These are phyloP conservation scores for Mesorhabditis belari DNA, from an alignment of 2,888 invertebrate genomes.

Conservation along the genomic window DNA sequence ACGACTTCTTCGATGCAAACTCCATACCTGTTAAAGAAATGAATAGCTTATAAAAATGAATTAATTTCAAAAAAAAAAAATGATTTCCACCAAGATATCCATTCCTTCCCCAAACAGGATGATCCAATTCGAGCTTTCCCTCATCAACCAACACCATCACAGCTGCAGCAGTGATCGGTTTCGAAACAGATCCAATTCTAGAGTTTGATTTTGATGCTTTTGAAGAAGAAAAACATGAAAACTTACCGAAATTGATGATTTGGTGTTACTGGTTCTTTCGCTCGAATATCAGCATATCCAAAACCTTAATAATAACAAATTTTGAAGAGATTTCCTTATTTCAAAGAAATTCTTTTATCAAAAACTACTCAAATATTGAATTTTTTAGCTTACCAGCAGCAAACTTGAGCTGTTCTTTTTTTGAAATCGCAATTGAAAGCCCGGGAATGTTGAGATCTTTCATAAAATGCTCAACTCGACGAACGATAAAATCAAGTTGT, in stretches of 20 bases:
- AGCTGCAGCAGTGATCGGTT: conserved; percentile 50
- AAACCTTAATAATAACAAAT: conserved; percentile 38
- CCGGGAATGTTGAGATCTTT: conserved; percentile 50
- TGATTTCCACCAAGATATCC: conserved; percentile 20
- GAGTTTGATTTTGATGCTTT: neutral
- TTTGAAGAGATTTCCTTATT: neutral
- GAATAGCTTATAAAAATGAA: neutral
- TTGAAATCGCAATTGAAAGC: conserved; percentile 50
- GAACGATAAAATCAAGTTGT: conserved; percentile 42
- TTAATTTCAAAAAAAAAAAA: neutral
- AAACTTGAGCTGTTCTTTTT: conserved; percentile 49
- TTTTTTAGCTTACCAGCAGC: conserved; percentile 45
- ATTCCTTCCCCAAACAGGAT: conserved; percentile 12
- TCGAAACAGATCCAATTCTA: conserved; percentile 50
- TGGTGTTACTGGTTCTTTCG: conserved; percentile 43
- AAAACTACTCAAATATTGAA: no score
- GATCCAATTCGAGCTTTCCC: conserved; percentile 38
- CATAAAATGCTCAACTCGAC: conserved; percentile 49
- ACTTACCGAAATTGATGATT: conserved; percentile 41
- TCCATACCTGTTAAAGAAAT: conserved; percentile 18
- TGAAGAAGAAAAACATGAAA: neutral
- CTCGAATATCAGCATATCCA: conserved; percentile 46
- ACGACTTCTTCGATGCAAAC: conserved; percentile 35
- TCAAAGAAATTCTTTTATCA: neutral
- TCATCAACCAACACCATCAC: conserved; percentile 44